Percentiles rank a stretch among this genome's conserved stretches.
These are phyloP conservation scores for Trachythela sp. DNA, from an alignment of 64 coral and sea anemone genomes.

Conservation along the genomic window DNA sequence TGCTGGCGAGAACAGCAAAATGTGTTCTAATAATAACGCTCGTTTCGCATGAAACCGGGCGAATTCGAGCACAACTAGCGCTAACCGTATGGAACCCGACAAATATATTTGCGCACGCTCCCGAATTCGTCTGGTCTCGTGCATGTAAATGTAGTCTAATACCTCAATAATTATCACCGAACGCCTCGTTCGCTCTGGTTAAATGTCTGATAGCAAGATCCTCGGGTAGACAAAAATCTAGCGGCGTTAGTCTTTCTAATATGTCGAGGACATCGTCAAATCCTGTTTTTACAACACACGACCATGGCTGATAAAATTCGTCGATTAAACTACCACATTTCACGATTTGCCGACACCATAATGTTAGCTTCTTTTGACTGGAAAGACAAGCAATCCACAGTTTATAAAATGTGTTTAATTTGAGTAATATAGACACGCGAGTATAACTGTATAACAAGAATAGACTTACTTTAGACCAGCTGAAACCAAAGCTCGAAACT, in stretches of 20 bases:
- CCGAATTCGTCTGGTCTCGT: too few relatives aligned
- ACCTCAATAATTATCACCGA: constrained; percentile 64
- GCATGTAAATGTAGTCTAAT: background rate
- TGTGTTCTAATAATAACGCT: too few relatives aligned
- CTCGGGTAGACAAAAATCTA: constrained; percentile 83
- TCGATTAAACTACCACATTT: constrained; percentile 71
- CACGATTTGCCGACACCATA: constrained; percentile 79
- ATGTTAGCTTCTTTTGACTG: constrained; percentile 75
- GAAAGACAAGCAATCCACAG: background rate
- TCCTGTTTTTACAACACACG: constrained; percentile 81
- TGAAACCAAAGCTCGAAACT: constrained; percentile 93
- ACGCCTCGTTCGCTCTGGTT: constrained; percentile 90
- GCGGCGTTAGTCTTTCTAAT: constrained; percentile 61
- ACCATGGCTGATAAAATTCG: constrained; percentile 95
- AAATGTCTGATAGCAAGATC: constrained; percentile 93
- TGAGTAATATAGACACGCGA: background rate
- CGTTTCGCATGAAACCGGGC: too few relatives aligned
- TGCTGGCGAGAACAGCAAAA: too few relatives aligned
- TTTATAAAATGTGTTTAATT: background rate
- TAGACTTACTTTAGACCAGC: constrained; percentile 91
- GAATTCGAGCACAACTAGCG: too few relatives aligned
- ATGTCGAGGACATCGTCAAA: constrained; percentile 68
- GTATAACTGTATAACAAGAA: too few relatives aligned
- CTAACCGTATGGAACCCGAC: too few relatives aligned
- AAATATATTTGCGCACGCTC: too few relatives aligned